Evolutionary conservation across 2,797 vertebrate genomes (phyloP), one percentile per base, ranked within the genome.

Genomic region (Streptopelia turtur): DNA sequence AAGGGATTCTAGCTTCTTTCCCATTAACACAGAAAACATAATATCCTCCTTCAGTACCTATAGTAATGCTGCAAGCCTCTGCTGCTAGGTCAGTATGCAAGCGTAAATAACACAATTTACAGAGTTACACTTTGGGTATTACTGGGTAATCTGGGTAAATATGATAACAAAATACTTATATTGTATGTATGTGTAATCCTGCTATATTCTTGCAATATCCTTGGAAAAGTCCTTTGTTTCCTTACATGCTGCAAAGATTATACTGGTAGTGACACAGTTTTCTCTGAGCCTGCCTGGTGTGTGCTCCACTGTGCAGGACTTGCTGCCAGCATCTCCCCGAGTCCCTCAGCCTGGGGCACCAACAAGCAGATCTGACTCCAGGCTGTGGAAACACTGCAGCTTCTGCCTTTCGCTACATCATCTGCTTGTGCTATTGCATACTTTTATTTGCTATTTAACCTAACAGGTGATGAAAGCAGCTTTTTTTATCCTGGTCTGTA

Each of bases 211-310:
- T 68, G n/a, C 52, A 75, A 20, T n/a, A 50, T 45, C 45, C 74
- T 72, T 71, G 66, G 74, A 37, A 71, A 60, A 45, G 8, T 72
- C 50, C 47, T 89, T 47, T 60, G 18, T 28, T 81, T 68, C 70
- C 43, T 39, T 8, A 7, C 4, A 0, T 3, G 22, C 31, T 50
- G 5, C 68, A 31, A 55, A 1, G 28, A 61, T 41, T 8, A 13
- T 5, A 8, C 11, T 4, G 41, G 30, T 0, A 52, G 33, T 6
- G 33, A 43, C 37, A 27, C 23, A 3, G 3, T 33, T 70, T 30
- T 16, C 30, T 21, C 3, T 3, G 30, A 1, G 6, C 41, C 43
- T 2, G 1, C 7, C 43, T 30, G 5, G 13, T 10, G 9, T 10
- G 21, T 6, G 37, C 47, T 24, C 7, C 20, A 1, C 10, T 11